A percentile compares a stretch with the other conserved stretches of the same genome.
These are phyloP conservation scores for Oscheius onirici DNA, from an alignment of 2,888 invertebrate species.

Conservation along the genomic window DNA sequence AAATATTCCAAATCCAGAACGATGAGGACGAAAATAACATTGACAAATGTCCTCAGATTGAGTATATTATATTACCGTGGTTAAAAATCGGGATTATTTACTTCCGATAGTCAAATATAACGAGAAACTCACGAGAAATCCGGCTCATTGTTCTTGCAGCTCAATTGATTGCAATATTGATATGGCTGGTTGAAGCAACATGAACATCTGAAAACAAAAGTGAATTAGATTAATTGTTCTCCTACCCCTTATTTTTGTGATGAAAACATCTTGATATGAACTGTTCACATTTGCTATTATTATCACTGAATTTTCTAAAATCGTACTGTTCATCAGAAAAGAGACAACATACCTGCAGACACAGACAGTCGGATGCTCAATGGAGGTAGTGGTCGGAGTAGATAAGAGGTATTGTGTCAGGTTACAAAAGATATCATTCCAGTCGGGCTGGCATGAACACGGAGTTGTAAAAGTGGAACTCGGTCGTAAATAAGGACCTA, in stretches of 20 bases:
- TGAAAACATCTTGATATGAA: constrained; percentile 60
- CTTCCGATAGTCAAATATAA: too few relatives aligned
- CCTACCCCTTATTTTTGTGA: constrained; percentile 43
- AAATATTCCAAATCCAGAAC: too few relatives aligned
- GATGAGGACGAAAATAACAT: too few relatives aligned
- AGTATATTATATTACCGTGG: too few relatives aligned
- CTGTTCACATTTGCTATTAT: constrained; percentile 53
- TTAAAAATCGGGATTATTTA: too few relatives aligned
- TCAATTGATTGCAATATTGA: constrained; percentile 61
- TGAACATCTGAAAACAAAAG: constrained; percentile 52
- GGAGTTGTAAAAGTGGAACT: constrained; percentile 43
- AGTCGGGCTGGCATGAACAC: constrained; percentile 49
- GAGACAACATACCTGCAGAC: constrained; percentile 39
- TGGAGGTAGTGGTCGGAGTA: constrained; percentile 5
- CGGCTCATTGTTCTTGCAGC: constrained; percentile 62
- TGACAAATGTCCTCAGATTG: too few relatives aligned
- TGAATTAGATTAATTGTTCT: not conserved
- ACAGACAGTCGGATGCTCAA: constrained; percentile 48
- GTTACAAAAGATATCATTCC: constrained; percentile 52
- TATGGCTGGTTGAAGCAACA: constrained; percentile 68
- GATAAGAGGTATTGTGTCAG: constrained; percentile 34
- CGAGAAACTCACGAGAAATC: constrained; percentile 54
- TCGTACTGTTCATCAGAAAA: not conserved
- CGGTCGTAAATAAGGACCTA: constrained; percentile 37
- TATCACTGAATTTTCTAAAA: constrained; percentile 55